Evolutionary conservation across 92 coral and sea anemone species (phyloP), one percentile per base, ranked within the genome.

Genomic region (Nematostella vectensis): DNA sequence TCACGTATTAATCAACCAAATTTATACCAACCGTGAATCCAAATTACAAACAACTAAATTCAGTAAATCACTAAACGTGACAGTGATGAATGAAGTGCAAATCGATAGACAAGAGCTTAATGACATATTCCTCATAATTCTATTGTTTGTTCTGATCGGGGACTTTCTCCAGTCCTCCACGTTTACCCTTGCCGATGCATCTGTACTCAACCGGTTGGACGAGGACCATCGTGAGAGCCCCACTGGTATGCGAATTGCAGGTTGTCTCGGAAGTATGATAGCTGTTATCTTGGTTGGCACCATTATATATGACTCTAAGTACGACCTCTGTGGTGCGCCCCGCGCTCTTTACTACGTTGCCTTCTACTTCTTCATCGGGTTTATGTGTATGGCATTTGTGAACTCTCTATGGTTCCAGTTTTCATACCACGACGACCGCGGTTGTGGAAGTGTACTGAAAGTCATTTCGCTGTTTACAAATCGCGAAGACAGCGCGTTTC

Each of bases 121-220:
- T 25, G 59, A 54, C 26, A 51, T 81, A n/a, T 74, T 75, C 42
- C 47, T 81, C 23, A 70, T 75, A 11, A 72, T 81, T 31, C 18
- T 76, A 12, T 55, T 77, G 44, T 62, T 81, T 13, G 53, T 72
- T 11, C 16, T 81, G 52, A 30, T 81, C 24, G 81, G 82, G 11
- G 88, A 81, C 54, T 57, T 81, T 55, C 62, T 81, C 23, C 78
- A 75, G 48, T 76, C 83, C 12, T 65, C 81, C 12, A 78, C 70
- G 31, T 81, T 73, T 29, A 66, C 79, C 19, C 48, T 81, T n/a
- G 77, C 83, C 3, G 83, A 81, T 47, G 65, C 83, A 11, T 81
- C 83, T 25, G 68, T 78, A 12, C 63, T 81, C 17, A 75, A 77
- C 29, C 68, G 81, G 25, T 70, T 81, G 11, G 66, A 75, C 11